Percentiles rank a stretch among this genome's conserved stretches.
phyloP scores from a whole-genome alignment of 2,888 invertebrate genomes.

The Tigriopus californicus region DNA sequence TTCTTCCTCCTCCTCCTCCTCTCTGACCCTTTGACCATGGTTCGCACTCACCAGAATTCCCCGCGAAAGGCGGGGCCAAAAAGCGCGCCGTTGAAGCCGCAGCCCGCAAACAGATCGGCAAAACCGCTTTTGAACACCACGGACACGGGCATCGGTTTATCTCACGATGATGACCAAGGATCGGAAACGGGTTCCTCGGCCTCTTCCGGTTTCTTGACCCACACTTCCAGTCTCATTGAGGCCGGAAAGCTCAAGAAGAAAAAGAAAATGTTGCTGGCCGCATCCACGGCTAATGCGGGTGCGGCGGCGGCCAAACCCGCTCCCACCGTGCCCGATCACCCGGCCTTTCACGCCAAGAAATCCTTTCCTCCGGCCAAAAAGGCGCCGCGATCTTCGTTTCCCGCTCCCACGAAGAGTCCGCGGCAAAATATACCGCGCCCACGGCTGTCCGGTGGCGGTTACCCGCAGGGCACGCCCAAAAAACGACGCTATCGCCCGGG shows the following conservation, averaged over 20 bases:
- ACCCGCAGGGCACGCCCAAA: neutral
- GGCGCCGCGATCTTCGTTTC: neutral
- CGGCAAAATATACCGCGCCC: neutral
- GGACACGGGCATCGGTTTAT: too few relatives aligned
- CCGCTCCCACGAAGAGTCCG: neutral
- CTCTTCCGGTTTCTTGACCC: neutral
- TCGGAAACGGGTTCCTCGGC: neutral
- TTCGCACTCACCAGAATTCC: too few relatives aligned
- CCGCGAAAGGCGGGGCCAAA: too few relatives aligned
- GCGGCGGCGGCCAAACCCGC: neutral
- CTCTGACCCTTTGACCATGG: too few relatives aligned
- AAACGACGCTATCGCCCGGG: slow-evolving; percentile 13
- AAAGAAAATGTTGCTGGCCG: too few relatives aligned
- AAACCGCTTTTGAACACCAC: too few relatives aligned
- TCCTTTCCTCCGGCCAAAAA: neutral
- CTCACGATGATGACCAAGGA: too few relatives aligned
- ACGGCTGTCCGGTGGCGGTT: neutral
- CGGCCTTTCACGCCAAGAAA: neutral
- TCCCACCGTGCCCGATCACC: neutral
- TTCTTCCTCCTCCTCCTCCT: too few relatives aligned
- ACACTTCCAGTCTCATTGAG: neutral
- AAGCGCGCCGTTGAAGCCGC: too few relatives aligned
- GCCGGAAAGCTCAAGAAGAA: neutral
- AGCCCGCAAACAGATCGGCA: too few relatives aligned
- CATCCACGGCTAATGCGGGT: too few relatives aligned